These are phyloP conservation scores for Sphaerodactylus townsendi DNA, from an alignment of 2,113 vertebrate species.

Conservation along the genomic window DNA sequence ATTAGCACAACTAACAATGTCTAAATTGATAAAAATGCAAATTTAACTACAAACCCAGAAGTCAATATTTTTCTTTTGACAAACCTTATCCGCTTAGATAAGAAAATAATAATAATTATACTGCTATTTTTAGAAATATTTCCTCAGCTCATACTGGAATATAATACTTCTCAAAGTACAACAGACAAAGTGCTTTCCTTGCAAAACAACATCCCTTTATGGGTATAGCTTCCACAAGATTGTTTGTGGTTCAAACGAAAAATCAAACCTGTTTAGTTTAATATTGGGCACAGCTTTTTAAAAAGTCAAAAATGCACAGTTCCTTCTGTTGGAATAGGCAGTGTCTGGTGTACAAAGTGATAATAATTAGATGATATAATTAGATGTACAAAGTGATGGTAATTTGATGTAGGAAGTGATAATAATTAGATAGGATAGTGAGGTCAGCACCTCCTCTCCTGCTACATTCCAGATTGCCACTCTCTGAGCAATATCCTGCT, in stretches of 20 bases:
- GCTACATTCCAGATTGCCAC: too few relatives aligned
- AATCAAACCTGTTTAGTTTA: slow-evolving; percentile 43
- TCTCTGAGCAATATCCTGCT: too few relatives aligned
- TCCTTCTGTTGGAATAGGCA: slow-evolving; percentile 36
- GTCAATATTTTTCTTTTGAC: slow-evolving; percentile 49
- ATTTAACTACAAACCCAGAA: slow-evolving; percentile 43
- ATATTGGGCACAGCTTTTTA: slow-evolving; percentile 29
- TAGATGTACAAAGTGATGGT: too few relatives aligned
- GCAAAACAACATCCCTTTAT: slow-evolving; percentile 58
- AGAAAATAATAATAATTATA: slow-evolving; percentile 67
- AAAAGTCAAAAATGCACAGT: slow-evolving; percentile 39
- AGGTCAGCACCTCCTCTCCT: too few relatives aligned
- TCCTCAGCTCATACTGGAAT: slow-evolving; percentile 67
- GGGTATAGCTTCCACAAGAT: slow-evolving; percentile 48
- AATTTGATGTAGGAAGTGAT: too few relatives aligned
- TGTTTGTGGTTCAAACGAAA: slow-evolving; percentile 49
- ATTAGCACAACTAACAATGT: slow-evolving; percentile 28
- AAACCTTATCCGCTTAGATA: slow-evolving; percentile 65
- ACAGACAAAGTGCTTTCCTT: slow-evolving; percentile 67
- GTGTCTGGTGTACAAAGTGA: too few relatives aligned
- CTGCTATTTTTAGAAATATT: slow-evolving; percentile 75
- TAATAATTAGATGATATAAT: too few relatives aligned
- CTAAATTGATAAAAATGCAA: slow-evolving; percentile 37
- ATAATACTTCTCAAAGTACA: slow-evolving; percentile 68
- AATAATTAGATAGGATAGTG: too few relatives aligned